Evolutionary conservation across 2,888 invertebrate species (phyloP).

Genomic region (Zootermopsis nevadensis): DNA sequence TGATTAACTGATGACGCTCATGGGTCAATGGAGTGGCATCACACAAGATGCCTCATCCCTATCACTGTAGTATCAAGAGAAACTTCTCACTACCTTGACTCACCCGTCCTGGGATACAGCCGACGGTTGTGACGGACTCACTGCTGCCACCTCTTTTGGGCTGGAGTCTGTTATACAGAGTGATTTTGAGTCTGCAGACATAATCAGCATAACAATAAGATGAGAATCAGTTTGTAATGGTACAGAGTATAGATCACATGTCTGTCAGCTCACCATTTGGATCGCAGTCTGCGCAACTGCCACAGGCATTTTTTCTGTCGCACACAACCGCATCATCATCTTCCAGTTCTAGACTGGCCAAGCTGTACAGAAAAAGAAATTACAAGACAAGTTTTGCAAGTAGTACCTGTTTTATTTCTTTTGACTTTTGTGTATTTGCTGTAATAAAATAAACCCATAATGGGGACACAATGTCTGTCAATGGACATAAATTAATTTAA

Average conservation of each 20-base stretch:
- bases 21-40: too few species aligned
- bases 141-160: background rate
- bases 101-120: slow-evolving; percentile 43
- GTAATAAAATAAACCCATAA: too few species aligned
- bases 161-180: background rate
- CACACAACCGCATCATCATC: slow-evolving; percentile 4
- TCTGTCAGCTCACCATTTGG: background rate
- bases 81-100: slow-evolving; percentile 42
- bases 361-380: background rate
- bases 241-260: background rate
- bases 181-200: background rate
- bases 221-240: too few species aligned
- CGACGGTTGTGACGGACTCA: background rate
- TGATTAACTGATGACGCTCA: too few species aligned
- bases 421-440: too few species aligned
- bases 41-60: too few species aligned
- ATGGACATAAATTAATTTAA: too few species aligned
- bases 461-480: too few species aligned
- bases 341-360: slow-evolving; percentile 20
- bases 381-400: too few species aligned
- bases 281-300: background rate
- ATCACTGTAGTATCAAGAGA: slow-evolving; percentile 9
- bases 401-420: too few species aligned
- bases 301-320: background rate
- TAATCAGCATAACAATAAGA: too few species aligned